These are phyloP conservation scores for Chunga burmeisteri DNA, from an alignment of 2,113 vertebrate species.

Conservation along the genomic window DNA sequence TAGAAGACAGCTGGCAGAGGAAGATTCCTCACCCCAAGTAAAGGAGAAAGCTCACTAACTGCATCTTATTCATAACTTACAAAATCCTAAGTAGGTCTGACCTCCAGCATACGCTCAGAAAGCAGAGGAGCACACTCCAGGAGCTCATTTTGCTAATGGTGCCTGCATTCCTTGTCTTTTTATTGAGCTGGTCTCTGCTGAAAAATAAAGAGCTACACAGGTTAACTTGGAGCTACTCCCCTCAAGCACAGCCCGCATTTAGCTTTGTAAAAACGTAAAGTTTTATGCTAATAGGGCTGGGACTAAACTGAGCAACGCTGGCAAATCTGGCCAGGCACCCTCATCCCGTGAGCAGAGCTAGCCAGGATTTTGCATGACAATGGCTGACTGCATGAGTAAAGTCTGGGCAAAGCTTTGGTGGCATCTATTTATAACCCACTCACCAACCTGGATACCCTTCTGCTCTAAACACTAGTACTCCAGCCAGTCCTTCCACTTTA, in stretches of 20 bases:
- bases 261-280: neutral
- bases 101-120: neutral
- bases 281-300: neutral
- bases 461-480: neutral
- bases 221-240: neutral
- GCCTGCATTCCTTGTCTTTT: neutral
- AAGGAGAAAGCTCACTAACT: neutral
- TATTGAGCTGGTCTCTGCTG: neutral
- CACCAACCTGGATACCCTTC: neutral
- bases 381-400: neutral
- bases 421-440: neutral
- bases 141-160: neutral
- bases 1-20: neutral
- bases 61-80: neutral
- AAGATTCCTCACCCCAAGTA: neutral
- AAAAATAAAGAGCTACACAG: neutral
- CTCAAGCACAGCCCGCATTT: neutral
- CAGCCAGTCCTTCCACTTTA: neutral
- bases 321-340: neutral
- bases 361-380: slow-evolving; percentile 3
- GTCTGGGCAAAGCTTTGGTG: neutral
- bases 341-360: neutral
- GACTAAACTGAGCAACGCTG: neutral
- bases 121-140: neutral
- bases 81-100: neutral